These are phyloP conservation scores for Corbicula japonica DNA, from an alignment of 2,888 invertebrate genomes.

Conservation along the genomic window DNA sequence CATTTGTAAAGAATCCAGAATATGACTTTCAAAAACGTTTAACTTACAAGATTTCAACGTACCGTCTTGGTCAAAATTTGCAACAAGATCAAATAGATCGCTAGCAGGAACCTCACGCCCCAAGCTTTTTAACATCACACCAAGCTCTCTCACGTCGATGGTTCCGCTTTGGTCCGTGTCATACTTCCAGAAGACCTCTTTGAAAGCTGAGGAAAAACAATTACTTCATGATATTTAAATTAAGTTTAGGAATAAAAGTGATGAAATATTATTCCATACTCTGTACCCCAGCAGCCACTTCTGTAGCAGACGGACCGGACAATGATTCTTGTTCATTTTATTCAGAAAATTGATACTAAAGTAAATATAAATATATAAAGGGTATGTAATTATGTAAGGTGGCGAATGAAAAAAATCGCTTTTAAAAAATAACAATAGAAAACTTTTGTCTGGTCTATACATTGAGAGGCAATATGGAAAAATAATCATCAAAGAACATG, in stretches of 20 bases:
- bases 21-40: neutral
- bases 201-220: conserved; percentile 9
- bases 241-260: too few relatives aligned
- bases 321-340: neutral
- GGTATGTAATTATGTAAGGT: neutral
- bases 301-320: neutral
- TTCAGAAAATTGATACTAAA: neutral
- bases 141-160: conserved; percentile 24
- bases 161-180: conserved; percentile 20
- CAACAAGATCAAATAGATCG: conserved; percentile 25
- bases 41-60: too few relatives aligned
- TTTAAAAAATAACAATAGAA: too few relatives aligned
- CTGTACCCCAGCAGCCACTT: neutral
- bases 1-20: neutral
- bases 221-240: neutral
- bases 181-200: conserved; percentile 21
- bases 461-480: too few relatives aligned
- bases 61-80: conserved; percentile 33
- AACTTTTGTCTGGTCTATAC: too few relatives aligned
- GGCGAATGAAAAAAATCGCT: too few relatives aligned
- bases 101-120: conserved; percentile 7
- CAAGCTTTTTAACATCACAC: conserved; percentile 22
- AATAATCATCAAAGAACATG: too few relatives aligned
- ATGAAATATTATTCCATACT: neutral
- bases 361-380: neutral